Evolutionary conservation across 2,797 vertebrate genomes (phyloP), one percentile per base, ranked within the genome.

Genomic region (Picus viridis): DNA sequence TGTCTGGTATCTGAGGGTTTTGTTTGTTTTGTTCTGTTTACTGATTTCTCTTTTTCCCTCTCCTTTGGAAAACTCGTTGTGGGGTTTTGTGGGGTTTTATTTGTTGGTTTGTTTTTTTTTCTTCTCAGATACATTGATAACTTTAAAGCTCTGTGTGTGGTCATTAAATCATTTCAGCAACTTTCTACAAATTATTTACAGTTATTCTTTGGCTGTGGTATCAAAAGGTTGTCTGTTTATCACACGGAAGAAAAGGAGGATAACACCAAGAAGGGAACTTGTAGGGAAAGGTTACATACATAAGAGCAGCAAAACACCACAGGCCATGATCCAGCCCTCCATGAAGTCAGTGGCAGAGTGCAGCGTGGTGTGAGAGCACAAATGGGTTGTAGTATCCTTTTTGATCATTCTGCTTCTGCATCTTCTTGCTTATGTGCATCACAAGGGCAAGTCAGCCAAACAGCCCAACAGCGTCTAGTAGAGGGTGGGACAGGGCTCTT

Each of bases 151-250:
- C 63, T 87, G 59, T 96, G 93, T 94, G 92, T 89, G 90, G 93
- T 67, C 88, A 93, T 89, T 79, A 92, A 67, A 85, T 16, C 59
- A 58, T 73, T 94, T 89, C 72, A 96, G 39, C 76, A 93, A 87
- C 56, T 80, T 92, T 92, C 78, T 89, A 16, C 34, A 75, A 92
- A 72, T 72, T 49, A 78, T 88, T 93, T 32, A 47, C 61, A 39
- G 68, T 90, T 84, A 77, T 67, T 90, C 67, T 92, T 89, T 89
- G 79, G 47, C 82, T 85, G n/a, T 10, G 10, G 39, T 45, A 65
- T 45, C 57, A 67, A 8, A 69, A 57, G 51, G 56, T 26, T 67
- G n/a, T 32, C 85, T 89, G 23, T 82, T 94, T 91, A 65, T 84
- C 49, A 74, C 39, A 54, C 8, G 51, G 74, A 77, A 41, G 83